Conservation (phyloP, 2,888 invertebrate genomes). For the Ochropacha duplaris region DNA sequence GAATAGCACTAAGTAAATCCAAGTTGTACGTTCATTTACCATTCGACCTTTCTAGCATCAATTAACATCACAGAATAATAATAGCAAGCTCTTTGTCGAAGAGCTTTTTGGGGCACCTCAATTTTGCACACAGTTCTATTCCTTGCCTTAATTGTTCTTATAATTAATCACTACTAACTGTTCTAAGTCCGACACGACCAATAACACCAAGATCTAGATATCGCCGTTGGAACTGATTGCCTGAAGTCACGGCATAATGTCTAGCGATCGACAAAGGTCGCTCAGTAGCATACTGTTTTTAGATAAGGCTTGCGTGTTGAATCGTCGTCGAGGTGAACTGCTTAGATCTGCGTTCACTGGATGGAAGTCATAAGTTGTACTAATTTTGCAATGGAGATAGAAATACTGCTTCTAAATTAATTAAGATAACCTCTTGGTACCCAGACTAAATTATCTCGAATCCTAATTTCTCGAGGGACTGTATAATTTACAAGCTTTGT, state of each 20-base stretch:
- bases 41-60: not conserved
- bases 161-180: not conserved
- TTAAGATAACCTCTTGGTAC: not conserved
- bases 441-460: not conserved
- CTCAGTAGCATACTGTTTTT: constrained; percentile 40
- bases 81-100: not conserved
- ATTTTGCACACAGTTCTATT: not conserved
- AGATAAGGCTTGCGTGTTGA: constrained; percentile 48
- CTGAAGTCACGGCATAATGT: constrained; percentile 53
- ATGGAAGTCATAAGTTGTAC: constrained; percentile 1
- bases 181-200: constrained; percentile 10
- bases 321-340: constrained; percentile 33
- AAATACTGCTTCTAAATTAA: constrained; percentile 15
- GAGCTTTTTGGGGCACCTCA: not conserved
- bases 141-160: not conserved
- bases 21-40: not conserved
- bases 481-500: constrained; percentile 4
- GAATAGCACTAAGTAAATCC: not conserved
- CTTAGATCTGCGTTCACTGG: constrained; percentile 16
- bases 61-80: not conserved
- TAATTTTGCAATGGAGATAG: constrained; percentile 7
- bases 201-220: constrained; percentile 39
- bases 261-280: constrained; percentile 56
- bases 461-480: not conserved
- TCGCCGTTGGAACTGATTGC: constrained; percentile 44